phyloP scores from a whole-genome alignment of 1,140 invertebrate genomes.

The Copidosoma floridanum region DNA sequence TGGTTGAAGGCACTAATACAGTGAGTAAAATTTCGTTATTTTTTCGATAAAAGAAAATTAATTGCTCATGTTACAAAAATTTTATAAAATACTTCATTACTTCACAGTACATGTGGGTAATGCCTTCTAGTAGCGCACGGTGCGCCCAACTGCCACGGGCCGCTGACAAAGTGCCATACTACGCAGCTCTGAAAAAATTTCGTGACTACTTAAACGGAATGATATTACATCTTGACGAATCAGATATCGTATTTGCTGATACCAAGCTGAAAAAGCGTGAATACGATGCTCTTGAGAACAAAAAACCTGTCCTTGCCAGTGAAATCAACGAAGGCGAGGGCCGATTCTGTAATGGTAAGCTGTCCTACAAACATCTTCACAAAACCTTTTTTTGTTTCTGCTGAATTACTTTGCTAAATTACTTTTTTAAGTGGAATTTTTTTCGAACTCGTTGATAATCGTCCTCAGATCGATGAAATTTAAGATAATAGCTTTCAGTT shows the following conservation, averaged over 20 bases:
- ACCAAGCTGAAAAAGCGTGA: constrained; percentile 68
- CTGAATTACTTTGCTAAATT: too few species aligned
- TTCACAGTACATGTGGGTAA: constrained; percentile 94
- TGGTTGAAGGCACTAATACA: constrained; percentile 89
- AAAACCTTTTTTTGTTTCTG: too few species aligned
- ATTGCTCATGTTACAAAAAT: too few species aligned
- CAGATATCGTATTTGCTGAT: constrained; percentile 88
- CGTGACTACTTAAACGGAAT: constrained; percentile 90
- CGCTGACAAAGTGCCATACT: constrained; percentile 96
- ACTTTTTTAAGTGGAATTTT: too few species aligned
- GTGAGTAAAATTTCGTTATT: constrained; percentile 60
- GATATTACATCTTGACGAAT: constrained; percentile 83
- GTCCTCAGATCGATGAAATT: too few species aligned
- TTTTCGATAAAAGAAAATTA: too few species aligned
- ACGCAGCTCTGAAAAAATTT: constrained; percentile 91
- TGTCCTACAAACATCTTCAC: too few species aligned
- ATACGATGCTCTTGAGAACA: constrained; percentile 57
- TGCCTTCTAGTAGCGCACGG: constrained; percentile 95
- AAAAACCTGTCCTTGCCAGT: constrained; percentile 57
- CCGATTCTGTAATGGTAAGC: constrained; percentile 48
- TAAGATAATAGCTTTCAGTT: too few species aligned
- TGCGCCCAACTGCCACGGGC: constrained; percentile 93
- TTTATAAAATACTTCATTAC: neutral
- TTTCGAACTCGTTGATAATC: too few species aligned
- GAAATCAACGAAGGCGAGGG: constrained; percentile 45